Percentiles rank a stretch among this genome's conserved stretches.
phyloP scores from a whole-genome alignment of 2,797 vertebrate genomes.

The Rhinatrema bivittatum region DNA sequence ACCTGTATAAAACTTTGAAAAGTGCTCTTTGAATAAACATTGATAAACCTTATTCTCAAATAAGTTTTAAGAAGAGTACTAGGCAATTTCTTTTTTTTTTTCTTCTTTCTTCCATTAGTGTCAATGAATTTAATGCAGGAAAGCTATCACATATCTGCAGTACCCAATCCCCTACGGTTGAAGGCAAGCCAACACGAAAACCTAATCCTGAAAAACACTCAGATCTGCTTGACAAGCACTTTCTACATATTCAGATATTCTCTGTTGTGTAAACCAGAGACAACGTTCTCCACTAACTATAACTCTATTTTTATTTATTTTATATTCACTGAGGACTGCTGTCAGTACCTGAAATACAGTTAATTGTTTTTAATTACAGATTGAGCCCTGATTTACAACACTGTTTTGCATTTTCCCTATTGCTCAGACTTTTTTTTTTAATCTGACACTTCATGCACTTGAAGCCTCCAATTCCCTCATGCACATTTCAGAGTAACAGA shows the following conservation, averaged over 20 bases:
- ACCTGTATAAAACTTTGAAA: too few species aligned
- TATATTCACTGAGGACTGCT: not conserved
- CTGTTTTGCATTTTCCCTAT: not conserved
- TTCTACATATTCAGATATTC: not conserved
- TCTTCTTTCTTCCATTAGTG: too few species aligned
- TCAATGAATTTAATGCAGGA: slow-evolving; percentile 33
- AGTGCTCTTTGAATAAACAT: too few species aligned
- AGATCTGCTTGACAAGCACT: slow-evolving; percentile 9
- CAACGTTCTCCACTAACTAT: not conserved
- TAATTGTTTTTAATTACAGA: slow-evolving; percentile 5
- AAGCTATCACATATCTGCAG: slow-evolving; percentile 19
- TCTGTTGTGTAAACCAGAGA: slow-evolving; percentile 7
- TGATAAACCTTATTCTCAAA: too few species aligned
- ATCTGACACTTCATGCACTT: not conserved
- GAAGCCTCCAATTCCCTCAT: not conserved
- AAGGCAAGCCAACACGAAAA: slow-evolving; percentile 17
- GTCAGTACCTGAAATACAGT: not conserved
- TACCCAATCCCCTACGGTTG: slow-evolving; percentile 23
- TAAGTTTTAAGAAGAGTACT: too few species aligned
- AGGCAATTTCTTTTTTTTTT: too few species aligned
- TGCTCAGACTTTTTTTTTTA: not conserved
- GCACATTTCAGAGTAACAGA: not conserved
- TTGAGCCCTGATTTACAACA: not conserved
- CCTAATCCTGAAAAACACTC: slow-evolving; percentile 21
- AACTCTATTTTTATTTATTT: not conserved